A percentile compares a stretch with the other conserved stretches of the same genome.
phyloP scores from a whole-genome alignment of 2,113 vertebrate genomes.

The Brachirus orientalis region DNA sequence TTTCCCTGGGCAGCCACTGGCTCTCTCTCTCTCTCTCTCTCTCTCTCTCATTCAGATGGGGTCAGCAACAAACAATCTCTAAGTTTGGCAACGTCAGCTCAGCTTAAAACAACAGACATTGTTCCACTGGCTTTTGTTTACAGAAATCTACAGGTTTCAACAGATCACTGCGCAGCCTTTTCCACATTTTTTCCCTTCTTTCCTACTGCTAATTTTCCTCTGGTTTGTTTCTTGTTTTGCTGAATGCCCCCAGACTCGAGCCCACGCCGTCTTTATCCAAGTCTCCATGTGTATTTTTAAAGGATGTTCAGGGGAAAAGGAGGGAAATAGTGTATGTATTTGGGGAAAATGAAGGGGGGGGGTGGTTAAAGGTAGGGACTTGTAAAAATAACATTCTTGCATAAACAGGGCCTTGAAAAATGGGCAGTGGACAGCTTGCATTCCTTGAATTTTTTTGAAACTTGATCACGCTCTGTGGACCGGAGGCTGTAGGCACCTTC shows the following conservation, averaged over 20 bases:
- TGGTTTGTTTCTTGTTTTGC: conserved; percentile 53
- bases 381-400: conserved; percentile 79
- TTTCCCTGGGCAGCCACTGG: conserved; percentile 38
- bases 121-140: conserved; percentile 72
- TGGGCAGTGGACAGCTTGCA: conserved; percentile 63
- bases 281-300: conserved; percentile 28
- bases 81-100: conserved; percentile 80
- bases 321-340: conserved; percentile 4
- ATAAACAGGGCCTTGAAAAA: conserved; percentile 77
- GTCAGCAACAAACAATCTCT: conserved; percentile 84
- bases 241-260: neutral
- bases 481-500: conserved; percentile 41
- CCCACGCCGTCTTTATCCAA: neutral
- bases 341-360: no score
- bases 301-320: conserved; percentile 43
- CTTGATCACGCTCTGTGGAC: conserved; percentile 66
- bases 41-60: conserved; percentile 69
- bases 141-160: conserved; percentile 75
- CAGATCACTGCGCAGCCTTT: conserved; percentile 32
- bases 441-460: conserved; percentile 76
- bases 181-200: conserved; percentile 24
- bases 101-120: conserved; percentile 81
- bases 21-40: conserved; percentile 48
- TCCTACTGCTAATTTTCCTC: conserved; percentile 33
- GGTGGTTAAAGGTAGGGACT: conserved; percentile 47